Evolutionary conservation across 2,113 vertebrate genomes (phyloP).

Genomic region (Bufo gargarizans): DNA sequence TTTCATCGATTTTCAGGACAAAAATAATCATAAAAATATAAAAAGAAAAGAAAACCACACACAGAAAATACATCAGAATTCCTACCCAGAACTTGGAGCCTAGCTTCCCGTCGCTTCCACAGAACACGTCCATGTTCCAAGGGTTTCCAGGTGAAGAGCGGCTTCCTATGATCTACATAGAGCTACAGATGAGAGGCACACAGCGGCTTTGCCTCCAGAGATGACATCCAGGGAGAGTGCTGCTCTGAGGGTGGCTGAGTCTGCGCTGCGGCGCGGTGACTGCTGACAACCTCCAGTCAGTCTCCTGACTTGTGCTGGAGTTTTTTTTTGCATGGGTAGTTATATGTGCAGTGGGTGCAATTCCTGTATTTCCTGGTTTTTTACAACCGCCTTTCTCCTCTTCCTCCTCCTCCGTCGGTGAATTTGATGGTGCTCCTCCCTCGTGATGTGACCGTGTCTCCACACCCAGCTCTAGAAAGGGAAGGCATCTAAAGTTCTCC

Average conservation of each 20-base stretch:
- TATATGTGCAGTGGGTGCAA: not conserved
- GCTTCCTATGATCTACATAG: not conserved
- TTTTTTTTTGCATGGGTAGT: not conserved
- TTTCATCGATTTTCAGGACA: too few species aligned
- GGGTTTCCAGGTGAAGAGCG: not conserved
- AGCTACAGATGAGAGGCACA: not conserved
- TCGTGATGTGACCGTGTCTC: not conserved
- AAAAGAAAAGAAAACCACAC: not conserved
- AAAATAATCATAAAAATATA: too few species aligned
- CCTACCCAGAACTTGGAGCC: conserved; percentile 51
- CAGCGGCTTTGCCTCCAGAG: not conserved
- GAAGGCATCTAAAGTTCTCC: not conserved
- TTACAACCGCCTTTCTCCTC: not conserved
- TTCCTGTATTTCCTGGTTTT: conserved; percentile 36
- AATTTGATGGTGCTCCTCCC: not conserved
- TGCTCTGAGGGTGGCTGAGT: not conserved
- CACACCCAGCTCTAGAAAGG: not conserved
- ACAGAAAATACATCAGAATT: not conserved
- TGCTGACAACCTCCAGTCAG: not conserved
- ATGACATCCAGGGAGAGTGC: not conserved
- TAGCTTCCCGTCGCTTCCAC: not conserved
- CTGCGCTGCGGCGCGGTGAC: not conserved
- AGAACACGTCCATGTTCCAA: conserved; percentile 20
- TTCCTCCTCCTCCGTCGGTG: not conserved
- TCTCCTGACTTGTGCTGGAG: conserved; percentile 2